Percentiles rank a stretch among this genome's conserved stretches.
phyloP scores from a whole-genome alignment of 2,888 invertebrate genomes.

The Coleophora flavipennella region DNA sequence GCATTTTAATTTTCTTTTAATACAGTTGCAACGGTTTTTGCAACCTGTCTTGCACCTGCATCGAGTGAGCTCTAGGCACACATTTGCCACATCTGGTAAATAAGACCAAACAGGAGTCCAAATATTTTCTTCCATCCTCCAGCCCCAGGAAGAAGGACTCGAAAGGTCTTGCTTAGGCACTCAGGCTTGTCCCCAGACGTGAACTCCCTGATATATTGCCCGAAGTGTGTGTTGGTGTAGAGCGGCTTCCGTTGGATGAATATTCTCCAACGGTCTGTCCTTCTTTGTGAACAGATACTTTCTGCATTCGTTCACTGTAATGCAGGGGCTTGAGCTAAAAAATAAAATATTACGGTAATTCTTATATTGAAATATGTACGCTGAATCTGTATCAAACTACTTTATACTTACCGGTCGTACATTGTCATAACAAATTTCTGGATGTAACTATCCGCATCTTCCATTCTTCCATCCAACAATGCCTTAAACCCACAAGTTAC shows the following conservation, averaged over 20 bases:
- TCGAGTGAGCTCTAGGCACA: background rate
- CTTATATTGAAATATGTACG: background rate
- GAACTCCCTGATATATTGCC: background rate
- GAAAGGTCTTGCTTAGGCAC: background rate
- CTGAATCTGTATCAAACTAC: background rate
- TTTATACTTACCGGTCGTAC: background rate
- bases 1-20: background rate
- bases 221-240: background rate
- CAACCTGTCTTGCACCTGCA: background rate
- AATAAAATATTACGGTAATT: background rate
- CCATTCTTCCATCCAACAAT: too few species aligned
- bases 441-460: too few species aligned
- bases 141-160: background rate
- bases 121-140: background rate
- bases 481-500: too few species aligned
- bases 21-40: background rate
- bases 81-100: background rate
- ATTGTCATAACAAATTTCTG: background rate
- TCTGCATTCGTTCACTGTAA: background rate
- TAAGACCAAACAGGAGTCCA: background rate
- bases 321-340: background rate
- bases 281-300: background rate
- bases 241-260: background rate
- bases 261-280: too few species aligned
- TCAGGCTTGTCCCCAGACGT: background rate